phyloP scores from a whole-genome alignment of 2,888 invertebrate genomes.

The Melolontha melolontha region DNA sequence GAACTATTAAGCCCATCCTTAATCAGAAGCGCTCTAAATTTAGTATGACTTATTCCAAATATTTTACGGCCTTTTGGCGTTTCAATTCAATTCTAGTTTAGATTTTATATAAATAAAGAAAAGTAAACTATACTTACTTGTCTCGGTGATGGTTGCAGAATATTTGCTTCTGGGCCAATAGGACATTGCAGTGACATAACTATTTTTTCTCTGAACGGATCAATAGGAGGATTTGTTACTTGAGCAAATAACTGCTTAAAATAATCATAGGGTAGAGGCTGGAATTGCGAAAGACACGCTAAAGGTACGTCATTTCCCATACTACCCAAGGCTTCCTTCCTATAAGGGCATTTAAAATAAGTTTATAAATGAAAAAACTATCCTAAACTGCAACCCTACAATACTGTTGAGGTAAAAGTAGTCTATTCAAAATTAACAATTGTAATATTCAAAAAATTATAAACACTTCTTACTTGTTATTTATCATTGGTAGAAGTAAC shows the following conservation, averaged over 20 bases:
- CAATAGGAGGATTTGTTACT: constrained; percentile 99
- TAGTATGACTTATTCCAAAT: too few relatives aligned
- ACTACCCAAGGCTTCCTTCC: constrained; percentile 97
- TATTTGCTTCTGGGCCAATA: constrained; percentile 95
- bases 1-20: too few relatives aligned
- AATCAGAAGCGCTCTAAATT: too few relatives aligned
- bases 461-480: constrained; percentile 69
- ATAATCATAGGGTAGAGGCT: constrained; percentile 95
- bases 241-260: constrained; percentile 99
- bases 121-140: constrained; percentile 67
- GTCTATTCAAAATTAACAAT: not conserved
- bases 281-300: constrained; percentile 95
- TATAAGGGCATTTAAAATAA: constrained; percentile 62
- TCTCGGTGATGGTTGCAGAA: constrained; percentile 87
- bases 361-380: constrained; percentile 11
- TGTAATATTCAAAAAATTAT: constrained; percentile 8
- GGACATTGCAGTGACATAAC: constrained; percentile 99
- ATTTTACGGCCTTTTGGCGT: too few relatives aligned
- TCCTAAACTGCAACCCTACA: constrained; percentile 7
- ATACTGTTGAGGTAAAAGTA: constrained; percentile 14
- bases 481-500: constrained; percentile 95
- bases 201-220: constrained; percentile 98
- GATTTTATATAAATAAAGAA: too few relatives aligned
- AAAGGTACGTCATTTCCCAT: constrained; percentile 99
- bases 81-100: too few relatives aligned